Evolutionary conservation across 2,888 invertebrate species (phyloP), one percentile per base, ranked within the genome.

Genomic region (Cheilosia urbana): DNA sequence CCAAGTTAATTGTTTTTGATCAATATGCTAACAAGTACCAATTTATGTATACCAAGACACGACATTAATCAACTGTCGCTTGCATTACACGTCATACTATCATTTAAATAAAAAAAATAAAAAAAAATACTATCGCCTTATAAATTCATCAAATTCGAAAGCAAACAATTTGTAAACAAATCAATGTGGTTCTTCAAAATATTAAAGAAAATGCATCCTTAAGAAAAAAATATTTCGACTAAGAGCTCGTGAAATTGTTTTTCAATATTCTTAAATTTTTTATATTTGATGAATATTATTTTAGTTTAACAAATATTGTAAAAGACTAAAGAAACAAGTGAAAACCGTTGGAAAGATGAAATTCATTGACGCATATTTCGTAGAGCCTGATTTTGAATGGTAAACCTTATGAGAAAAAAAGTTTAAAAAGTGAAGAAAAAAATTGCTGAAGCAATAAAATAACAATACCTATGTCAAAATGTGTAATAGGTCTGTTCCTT

Each of bases 1-100:
- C 49, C 17, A 58, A 65, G 34, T 65, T 75, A 57, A 75, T 75
- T 65, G 57, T 49, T 57, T 65, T 34, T 49, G 65, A 75, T 66
- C 37, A 58, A 49, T 34, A 11, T 17, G 51, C 19, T 15, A 40
- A 24, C 37, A 27, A 27, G 51, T 17, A 11, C 11, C 27, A 53
- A 21, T 58, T 21, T 63, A 17, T 47, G 34, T 51, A 73, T 24
- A 57, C 37, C n/a, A 65, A 21, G n/a, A 13, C 6, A 47, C 57
- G 15, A 27, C 9, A 17, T 57, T n/a, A 47, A 49, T 47, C 40
- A 58, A 75, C 58, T 65, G 49, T 15, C 5, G 6, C 24, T 63
- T 55, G n/a, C 30, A 3, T 17, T 51, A 53, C 72, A 42, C 40
- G 37, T 49, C 19, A 30, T 13, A 19, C 37, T 21, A 9, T 42